Percentiles rank a stretch among this genome's conserved stretches.
Evolutionary conservation across 2,113 vertebrate genomes (phyloP).

Genomic region (Noturus placidus): DNA sequence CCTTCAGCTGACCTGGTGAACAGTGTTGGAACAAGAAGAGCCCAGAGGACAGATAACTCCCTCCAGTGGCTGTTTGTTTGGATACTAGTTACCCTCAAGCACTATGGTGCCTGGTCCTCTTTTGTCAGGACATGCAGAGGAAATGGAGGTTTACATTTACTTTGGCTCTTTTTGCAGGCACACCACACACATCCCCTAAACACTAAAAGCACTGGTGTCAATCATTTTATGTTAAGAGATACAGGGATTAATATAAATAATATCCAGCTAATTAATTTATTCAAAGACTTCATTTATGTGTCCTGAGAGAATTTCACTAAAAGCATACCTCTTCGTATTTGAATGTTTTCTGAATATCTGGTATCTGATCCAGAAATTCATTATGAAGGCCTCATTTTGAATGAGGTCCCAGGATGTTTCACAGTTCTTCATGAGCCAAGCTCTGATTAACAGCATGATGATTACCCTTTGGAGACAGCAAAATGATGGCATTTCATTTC

Average conservation of each 20-base stretch:
- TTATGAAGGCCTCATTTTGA: slow-evolving; percentile 12
- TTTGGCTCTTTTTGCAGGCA: not conserved
- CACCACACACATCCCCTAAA: not conserved
- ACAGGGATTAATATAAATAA: slow-evolving; percentile 5
- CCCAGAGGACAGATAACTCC: slow-evolving; percentile 25
- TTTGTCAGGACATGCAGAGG: slow-evolving; percentile 5
- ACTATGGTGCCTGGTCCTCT: slow-evolving; percentile 7
- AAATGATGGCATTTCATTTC: not conserved
- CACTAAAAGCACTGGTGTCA: not conserved
- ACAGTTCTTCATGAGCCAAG: slow-evolving; percentile 20
- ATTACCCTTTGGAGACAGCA: slow-evolving; percentile 20
- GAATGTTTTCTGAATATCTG: slow-evolving; percentile 16
- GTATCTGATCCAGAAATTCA: not conserved
- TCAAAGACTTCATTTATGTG: not conserved
- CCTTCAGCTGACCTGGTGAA: slow-evolving; percentile 18
- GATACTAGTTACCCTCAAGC: slow-evolving; percentile 13
- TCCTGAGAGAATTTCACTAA: not conserved
- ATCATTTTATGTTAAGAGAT: not conserved
- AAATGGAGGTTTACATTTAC: slow-evolving; percentile 21
- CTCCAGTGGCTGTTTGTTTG: slow-evolving; percentile 23
- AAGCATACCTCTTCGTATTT: not conserved
- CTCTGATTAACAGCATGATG: slow-evolving; percentile 26
- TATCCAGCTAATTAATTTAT: not conserved
- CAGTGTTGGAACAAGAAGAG: not conserved
- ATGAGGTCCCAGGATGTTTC: slow-evolving; percentile 24